Evolutionary conservation across 1,140 invertebrate genomes (phyloP).

Genomic region (Heliconius hewitsoni): DNA sequence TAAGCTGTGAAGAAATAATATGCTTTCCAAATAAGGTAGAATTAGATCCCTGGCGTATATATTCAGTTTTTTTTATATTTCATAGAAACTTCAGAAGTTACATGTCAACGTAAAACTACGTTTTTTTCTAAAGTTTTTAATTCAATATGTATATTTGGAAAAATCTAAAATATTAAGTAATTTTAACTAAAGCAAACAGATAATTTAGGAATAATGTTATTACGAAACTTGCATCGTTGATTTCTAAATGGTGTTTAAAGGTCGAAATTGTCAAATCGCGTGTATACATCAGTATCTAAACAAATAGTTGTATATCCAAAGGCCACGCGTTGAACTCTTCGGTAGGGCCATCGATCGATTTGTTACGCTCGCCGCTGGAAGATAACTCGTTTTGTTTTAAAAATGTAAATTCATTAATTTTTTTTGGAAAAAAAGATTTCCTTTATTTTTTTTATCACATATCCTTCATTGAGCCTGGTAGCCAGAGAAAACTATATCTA

Average conservation of each 20-base stretch:
- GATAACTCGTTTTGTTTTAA: constrained; percentile 23
- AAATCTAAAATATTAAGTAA: neutral
- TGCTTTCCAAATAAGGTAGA: constrained; percentile 33
- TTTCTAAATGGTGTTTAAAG: neutral
- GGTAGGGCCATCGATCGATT: constrained; percentile 71
- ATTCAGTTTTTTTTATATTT: neutral
- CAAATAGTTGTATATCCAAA: constrained; percentile 21
- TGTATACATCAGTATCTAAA: constrained; percentile 9
- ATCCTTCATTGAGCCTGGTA: neutral
- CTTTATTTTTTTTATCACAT: neutral
- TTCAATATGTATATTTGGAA: neutral
- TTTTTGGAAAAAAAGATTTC: neutral
- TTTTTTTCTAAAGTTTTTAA: neutral
- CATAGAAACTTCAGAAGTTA: too few species aligned
- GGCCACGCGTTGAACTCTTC: constrained; percentile 70
- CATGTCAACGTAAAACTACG: too few species aligned
- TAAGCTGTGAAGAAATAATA: constrained; percentile 50
- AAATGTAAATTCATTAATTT: neutral
- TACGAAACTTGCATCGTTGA: neutral
- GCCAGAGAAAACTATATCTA: neutral
- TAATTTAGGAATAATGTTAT: neutral
- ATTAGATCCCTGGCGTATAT: constrained; percentile 36
- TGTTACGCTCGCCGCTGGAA: constrained; percentile 47
- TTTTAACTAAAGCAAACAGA: neutral
- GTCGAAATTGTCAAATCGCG: neutral